phyloP scores from a whole-genome alignment of 2,113 vertebrate genomes.

The Gorsachius goisagi region DNA sequence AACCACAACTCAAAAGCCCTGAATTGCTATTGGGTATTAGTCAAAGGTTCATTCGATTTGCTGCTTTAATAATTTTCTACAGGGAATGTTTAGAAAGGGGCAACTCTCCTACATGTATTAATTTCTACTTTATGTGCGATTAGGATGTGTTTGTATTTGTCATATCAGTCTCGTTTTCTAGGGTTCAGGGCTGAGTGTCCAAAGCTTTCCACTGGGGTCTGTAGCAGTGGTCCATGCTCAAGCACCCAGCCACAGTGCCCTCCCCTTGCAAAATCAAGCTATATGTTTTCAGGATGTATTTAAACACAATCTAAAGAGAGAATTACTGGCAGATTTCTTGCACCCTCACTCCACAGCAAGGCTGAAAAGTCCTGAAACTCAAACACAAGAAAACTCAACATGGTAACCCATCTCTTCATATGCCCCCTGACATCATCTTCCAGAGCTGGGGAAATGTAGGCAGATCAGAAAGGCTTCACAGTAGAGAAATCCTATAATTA shows the following conservation, averaged over 20 bases:
- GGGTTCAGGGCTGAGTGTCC: neutral
- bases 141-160: neutral
- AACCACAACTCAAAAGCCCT: neutral
- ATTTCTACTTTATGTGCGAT: neutral
- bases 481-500: neutral
- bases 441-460: neutral
- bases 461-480: neutral
- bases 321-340: neutral
- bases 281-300: neutral
- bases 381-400: neutral
- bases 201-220: neutral
- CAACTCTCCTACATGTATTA: neutral
- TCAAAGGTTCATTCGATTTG: neutral
- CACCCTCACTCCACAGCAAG: neutral
- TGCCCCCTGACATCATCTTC: neutral
- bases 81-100: neutral
- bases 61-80: neutral
- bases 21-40: neutral
- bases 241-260: neutral
- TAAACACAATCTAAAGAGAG: neutral
- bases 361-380: neutral
- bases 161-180: neutral
- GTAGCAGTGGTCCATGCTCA: neutral
- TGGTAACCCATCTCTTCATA: neutral
- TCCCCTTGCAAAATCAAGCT: neutral